Evolutionary conservation across 2,888 invertebrate species (phyloP).

Genomic region (Electrophaes corylata): DNA sequence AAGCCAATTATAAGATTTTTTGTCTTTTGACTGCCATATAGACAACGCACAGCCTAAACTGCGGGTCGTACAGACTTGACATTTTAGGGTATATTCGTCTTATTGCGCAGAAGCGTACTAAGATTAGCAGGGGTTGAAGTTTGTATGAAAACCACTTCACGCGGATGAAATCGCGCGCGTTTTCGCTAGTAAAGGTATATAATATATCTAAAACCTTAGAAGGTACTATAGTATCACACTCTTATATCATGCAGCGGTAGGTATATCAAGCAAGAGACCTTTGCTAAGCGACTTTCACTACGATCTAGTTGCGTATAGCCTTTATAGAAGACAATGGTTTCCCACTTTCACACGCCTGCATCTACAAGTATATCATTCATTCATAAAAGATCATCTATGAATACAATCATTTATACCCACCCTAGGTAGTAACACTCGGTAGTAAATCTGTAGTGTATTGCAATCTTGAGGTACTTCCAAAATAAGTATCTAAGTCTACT

Average conservation of each 20-base stretch:
- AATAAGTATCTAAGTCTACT: too few species aligned
- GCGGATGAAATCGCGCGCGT: too few species aligned
- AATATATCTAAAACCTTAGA: too few species aligned
- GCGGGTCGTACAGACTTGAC: too few species aligned
- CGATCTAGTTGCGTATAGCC: slow-evolving; percentile 63
- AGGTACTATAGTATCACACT: slow-evolving; percentile 1
- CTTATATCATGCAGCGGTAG: slow-evolving; percentile 40
- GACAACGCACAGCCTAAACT: too few species aligned
- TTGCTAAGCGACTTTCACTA: slow-evolving; percentile 67
- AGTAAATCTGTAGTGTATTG: neutral
- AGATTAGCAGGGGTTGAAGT: too few species aligned
- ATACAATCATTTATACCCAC: slow-evolving; percentile 13
- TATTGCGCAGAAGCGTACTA: too few species aligned
- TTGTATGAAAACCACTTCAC: too few species aligned
- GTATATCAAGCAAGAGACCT: slow-evolving; percentile 39
- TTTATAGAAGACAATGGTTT: slow-evolving; percentile 71
- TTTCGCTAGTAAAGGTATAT: too few species aligned
- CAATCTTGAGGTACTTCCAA: neutral
- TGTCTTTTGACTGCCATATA: too few species aligned
- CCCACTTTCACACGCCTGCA: slow-evolving; percentile 68
- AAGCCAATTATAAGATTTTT: too few species aligned
- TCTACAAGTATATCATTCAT: slow-evolving; percentile 44
- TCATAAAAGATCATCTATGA: slow-evolving; percentile 52
- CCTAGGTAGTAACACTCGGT: neutral
- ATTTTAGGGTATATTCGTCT: too few species aligned